Base-by-base conservation (phyloP, 1,140 invertebrate genomes). In the Cotesia chilonis region DNA sequence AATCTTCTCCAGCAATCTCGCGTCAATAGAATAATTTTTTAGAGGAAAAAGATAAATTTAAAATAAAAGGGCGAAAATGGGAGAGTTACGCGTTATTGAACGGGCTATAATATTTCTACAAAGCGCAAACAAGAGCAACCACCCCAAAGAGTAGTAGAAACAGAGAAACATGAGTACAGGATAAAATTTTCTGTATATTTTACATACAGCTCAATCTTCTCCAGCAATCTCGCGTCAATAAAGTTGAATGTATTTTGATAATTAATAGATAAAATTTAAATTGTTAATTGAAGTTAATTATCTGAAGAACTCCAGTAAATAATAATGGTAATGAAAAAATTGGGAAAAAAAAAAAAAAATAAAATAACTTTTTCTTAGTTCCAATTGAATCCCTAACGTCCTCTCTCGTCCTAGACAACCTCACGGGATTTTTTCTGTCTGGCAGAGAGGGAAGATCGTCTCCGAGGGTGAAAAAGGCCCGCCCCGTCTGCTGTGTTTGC, bases 41-140 rank as follows among this genome's bases (percentile, higher is more conserved):
- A 12, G 61, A 17, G 36, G 0, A 10, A 17, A 47, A 51, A 47
- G 4, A 63, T 41, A 41, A 4, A 41, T 14, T 17, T 17, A 9
- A n/a, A n/a, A n/a, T n/a, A n/a, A n/a, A n/a, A n/a, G n/a, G n/a
- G n/a, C n/a, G n/a, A n/a, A n/a, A n/a, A n/a, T n/a, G 78, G 79
- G 75, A 10, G 41, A 77, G 77, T 76, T 83, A 81, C 82, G 79
- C 81, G 83, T 84, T 85, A 85, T 85, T 83, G 83, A 85, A 82
- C 83, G 83, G 79, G 78, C 80, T 20, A 84, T 83, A 84, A 82
- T 80, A 47, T 47, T 28, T 47, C 80, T 81, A 83, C 81, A 84
- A 83, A 83, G 82, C 82, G 82, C 83, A 84, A 82, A 84, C 83
- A 83, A 85, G 83, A 82, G 83, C 83, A 85, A 84, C 83, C 83